phyloP scores from a whole-genome alignment of 2,797 vertebrate genomes.

The Scolopax bukidnonensis region DNA sequence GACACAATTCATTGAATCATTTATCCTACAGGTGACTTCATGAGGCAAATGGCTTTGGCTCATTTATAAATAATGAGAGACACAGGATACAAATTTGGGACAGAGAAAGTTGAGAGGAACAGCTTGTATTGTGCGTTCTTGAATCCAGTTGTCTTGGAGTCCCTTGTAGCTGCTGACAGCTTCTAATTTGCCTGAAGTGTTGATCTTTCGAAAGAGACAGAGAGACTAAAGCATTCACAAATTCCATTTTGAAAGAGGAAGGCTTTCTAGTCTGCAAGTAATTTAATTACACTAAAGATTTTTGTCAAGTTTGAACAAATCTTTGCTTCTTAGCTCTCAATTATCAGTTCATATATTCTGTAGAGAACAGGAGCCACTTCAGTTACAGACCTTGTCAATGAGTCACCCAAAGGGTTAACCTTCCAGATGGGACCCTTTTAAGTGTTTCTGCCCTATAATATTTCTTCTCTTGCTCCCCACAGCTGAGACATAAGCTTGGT shows the following conservation, averaged over 20 bases:
- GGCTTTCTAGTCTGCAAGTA: slow-evolving; percentile 44
- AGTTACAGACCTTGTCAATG: slow-evolving; percentile 74
- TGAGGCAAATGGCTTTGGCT: slow-evolving; percentile 18
- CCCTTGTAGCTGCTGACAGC: background rate
- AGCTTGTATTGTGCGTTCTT: background rate
- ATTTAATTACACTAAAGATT: slow-evolving; percentile 67
- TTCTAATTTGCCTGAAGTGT: background rate
- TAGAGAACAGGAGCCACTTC: slow-evolving; percentile 56
- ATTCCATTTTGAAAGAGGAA: background rate
- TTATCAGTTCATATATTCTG: slow-evolving; percentile 70
- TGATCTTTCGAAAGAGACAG: slow-evolving; percentile 25
- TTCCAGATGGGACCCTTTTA: slow-evolving; percentile 76
- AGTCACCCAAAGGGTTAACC: slow-evolving; percentile 76
- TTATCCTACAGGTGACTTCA: background rate
- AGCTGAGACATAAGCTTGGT: slow-evolving; percentile 76
- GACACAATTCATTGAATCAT: background rate
- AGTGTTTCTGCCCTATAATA: slow-evolving; percentile 73
- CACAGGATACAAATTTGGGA: background rate
- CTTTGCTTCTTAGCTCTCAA: slow-evolving; percentile 59
- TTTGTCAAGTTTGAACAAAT: slow-evolving; percentile 51
- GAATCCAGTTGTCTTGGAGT: background rate
- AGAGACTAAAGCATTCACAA: background rate
- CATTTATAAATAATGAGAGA: background rate
- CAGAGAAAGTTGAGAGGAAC: background rate
- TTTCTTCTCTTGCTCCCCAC: slow-evolving; percentile 75